Evolutionary conservation across 2,113 vertebrate species (phyloP), one percentile per base, ranked within the genome.

Genomic region (Heptranchias perlo): DNA sequence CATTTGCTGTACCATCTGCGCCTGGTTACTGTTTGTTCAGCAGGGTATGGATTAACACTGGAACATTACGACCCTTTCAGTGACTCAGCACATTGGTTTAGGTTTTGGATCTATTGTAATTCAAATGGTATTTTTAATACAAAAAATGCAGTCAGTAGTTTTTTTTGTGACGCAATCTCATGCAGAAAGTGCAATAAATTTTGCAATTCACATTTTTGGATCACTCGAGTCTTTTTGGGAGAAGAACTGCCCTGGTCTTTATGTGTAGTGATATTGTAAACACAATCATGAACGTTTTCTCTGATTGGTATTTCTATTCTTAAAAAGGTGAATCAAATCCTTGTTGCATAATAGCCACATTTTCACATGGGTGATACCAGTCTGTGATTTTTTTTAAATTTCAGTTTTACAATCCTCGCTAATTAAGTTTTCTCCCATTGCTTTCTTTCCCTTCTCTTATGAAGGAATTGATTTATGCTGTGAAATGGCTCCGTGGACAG

Each of bases 61-160:
- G 7, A 23, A 8, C 44, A 69, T 14, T 94, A 7, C 39, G 58
- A 62, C 44, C 23, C 28, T 69, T 69, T 52, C 44, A 35, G 52
- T 95, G 44, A 69, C 94, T 91, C 87, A 69, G 65, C 47, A 52
- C 47, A 35, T 73, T 95, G 18, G 23, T 95, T 95, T 95, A 67
- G 69, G 39, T 31, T 13, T 69, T 95, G 23, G 47, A 69, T 35
- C 3, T 14, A 49, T 69, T 52, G 65, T 73, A 69, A 95, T 95
- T 69, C 65, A 52, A 69, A 31, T 14, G 23, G 25, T 52, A 95
- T n/a, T 18, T 95, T 31, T 31, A 95, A 95, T 65, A 49, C 18
- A 69, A 65, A 67, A 93, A 65, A 49, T 65, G 62, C 93, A 95
- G 39, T 31, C 93, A 14, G 39, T 47, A 31, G 3, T 31, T 44